phyloP scores from a whole-genome alignment of 1,140 invertebrate genomes.

The Lycorma delicatula region DNA sequence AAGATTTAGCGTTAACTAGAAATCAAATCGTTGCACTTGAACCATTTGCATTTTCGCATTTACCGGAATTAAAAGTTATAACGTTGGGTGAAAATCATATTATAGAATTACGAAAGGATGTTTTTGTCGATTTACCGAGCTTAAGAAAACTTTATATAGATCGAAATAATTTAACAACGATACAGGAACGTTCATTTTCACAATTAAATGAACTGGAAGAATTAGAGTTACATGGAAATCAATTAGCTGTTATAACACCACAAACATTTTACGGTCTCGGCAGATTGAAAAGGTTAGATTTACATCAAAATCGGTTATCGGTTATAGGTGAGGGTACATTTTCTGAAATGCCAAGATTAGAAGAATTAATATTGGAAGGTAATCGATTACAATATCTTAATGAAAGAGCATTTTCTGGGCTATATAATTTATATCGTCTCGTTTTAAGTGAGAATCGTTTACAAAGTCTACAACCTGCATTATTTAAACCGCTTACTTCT shows the following conservation, averaged over 20 bases:
- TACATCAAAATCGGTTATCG: constrained; percentile 49
- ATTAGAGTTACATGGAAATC: constrained; percentile 59
- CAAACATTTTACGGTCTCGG: constrained; percentile 61
- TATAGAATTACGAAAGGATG: constrained; percentile 54
- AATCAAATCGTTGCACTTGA: constrained; percentile 56
- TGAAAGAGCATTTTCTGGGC: constrained; percentile 57
- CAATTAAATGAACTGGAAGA: constrained; percentile 54
- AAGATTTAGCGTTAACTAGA: constrained; percentile 52
- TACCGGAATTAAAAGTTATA: constrained; percentile 52
- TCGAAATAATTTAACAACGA: constrained; percentile 57
- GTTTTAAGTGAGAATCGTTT: constrained; percentile 64
- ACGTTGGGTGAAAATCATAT: constrained; percentile 63
- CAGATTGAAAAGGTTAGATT: constrained; percentile 52
- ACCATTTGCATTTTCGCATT: constrained; percentile 55
- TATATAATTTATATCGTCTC: constrained; percentile 55
- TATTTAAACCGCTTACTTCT: constrained; percentile 50
- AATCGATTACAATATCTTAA: constrained; percentile 60
- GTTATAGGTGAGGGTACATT: constrained; percentile 66
- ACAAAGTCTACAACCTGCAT: constrained; percentile 42
- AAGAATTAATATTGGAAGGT: constrained; percentile 59
- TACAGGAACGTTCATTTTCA: constrained; percentile 61
- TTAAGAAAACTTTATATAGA: constrained; percentile 55
- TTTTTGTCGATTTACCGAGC: constrained; percentile 57
- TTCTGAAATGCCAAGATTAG: constrained; percentile 57
- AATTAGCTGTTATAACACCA: constrained; percentile 54